Conservation (phyloP, 2,888 invertebrate species). For the Amphiduros pacificus region DNA sequence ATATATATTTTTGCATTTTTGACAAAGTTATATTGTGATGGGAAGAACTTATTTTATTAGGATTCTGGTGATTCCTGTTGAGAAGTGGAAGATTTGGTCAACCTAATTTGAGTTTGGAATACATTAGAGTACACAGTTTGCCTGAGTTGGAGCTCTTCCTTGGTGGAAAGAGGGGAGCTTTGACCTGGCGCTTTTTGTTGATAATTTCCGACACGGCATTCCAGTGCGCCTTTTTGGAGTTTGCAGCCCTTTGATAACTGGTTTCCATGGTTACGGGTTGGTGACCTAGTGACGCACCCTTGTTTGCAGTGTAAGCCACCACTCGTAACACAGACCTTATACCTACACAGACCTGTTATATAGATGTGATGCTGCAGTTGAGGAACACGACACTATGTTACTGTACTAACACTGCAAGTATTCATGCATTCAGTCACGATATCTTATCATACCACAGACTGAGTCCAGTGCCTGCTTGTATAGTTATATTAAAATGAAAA, state of each 20-base stretch:
- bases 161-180: too few species aligned
- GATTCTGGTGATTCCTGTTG: constrained; percentile 21
- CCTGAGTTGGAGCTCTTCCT: not conserved
- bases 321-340: too few species aligned
- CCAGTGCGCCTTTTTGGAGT: constrained; percentile 13
- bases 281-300: too few species aligned
- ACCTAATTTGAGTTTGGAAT: constrained; percentile 2
- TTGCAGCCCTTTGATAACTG: too few species aligned
- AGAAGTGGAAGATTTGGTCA: not conserved
- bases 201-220: constrained; percentile 13
- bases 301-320: too few species aligned
- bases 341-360: too few species aligned
- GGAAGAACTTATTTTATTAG: constrained; percentile 20
- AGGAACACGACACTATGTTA: too few species aligned
- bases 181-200: not conserved
- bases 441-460: not conserved
- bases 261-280: too few species aligned
- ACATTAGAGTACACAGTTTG: not conserved
- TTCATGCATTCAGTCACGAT: not conserved
- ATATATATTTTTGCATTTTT: constrained; percentile 20
- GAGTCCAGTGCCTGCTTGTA: constrained; percentile 2
- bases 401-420: too few species aligned
- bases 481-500: too few species aligned
- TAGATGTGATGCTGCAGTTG: too few species aligned
- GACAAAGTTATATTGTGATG: constrained; percentile 9